Base-by-base conservation (phyloP, 2,888 invertebrate species). In the Heteromurus nitidus region DNA sequence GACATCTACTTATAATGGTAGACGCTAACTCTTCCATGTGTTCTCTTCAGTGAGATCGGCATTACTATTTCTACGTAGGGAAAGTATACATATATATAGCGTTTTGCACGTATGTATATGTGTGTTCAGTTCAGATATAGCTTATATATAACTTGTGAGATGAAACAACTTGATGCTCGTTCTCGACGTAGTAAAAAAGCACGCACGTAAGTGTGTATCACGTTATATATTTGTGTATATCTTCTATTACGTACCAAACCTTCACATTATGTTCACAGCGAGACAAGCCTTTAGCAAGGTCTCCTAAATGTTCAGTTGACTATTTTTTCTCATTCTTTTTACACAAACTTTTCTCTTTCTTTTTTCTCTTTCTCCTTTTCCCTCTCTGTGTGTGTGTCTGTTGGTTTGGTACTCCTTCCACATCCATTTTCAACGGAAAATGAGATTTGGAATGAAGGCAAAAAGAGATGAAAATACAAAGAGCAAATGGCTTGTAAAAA, bases 401-500 rank as follows among this genome's bases (percentile, higher is more conserved):
- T 47, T 44, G 26, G 47, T 26, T 26, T 60, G 28, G 36, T 55
- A 73, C 55, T 74, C 65, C 80, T 77, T 83, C 76, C 82, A 81
- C 81, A 83, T 84, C 84, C 84, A 85, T 84, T 86, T 85, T 84
- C 70, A 80, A 80, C 70, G 82, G 86, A 86, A 86, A 86, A 85
- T 85, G 86, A 86, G 86, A 85, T 85, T 86, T 85, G 83, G 75
- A 86, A 84, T 86, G 86, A 85, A 82, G 85, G 84, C 62, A 85
- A 82, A 85, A 82, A 84, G 84, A 84, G 84, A 85, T 82, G 86
- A 85, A 84, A 87, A 84, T 81, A 84, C 85, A 85, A 84, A 85
- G 83, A 86, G 86, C 84, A 87, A 87, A 87, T 87, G 86, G 86
- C 86, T 86, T 87, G 86, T 86, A 87, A 87, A 86, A 87, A 87